Evolutionary conservation across 2,797 vertebrate species (phyloP), one percentile per base, ranked within the genome.

Genomic region (Gymnothorax javanicus): DNA sequence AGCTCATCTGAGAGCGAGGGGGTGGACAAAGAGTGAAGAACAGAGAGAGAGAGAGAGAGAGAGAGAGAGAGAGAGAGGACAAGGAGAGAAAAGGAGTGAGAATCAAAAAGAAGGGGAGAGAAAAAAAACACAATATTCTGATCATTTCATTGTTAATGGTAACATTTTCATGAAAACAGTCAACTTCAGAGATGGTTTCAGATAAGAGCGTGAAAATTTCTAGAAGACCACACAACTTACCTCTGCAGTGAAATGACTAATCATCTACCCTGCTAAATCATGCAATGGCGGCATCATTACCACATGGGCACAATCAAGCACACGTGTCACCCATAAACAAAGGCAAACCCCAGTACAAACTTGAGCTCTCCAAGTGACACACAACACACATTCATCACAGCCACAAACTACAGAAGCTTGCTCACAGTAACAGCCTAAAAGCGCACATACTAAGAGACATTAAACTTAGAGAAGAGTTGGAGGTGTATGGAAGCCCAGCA

Each of bases 1-100:
- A 98, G 90, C 87, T 92, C 93, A 90, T 96, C 98, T 99, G 94
- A 84, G 73, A 91, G 87, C 92, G 75, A 75, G 50, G 85, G 27
- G 5, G n/a, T 23, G 82, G 50, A 52, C 20, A 56, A 43, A 43
- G 56, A 54, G 59, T 50, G n/a, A 86, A 27, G 60, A n/a, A 82
- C 7, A 56, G 20, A 56, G 50, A n/a, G 2, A 15, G 56, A 23
- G 25, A 60, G 57, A 86, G 56, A 60, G 1, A 5, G n/a, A 17
- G 6, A 57, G 52, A 17, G 20, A 69, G 27, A 4, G 50, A 67
- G 33, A 43, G 54, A 82, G n/a, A 82, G 17, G 52, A 50, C 20
- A 17, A 23, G 13, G 27, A n/a, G n/a, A n/a, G n/a, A n/a, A n/a
- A n/a, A n/a, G n/a, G n/a, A n/a, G n/a, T n/a, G 52, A 23, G 1